Percentiles rank a stretch among this genome's conserved stretches.
These are phyloP conservation scores for Tichodroma muraria DNA, from an alignment of 2,113 vertebrate species.

Conservation along the genomic window DNA sequence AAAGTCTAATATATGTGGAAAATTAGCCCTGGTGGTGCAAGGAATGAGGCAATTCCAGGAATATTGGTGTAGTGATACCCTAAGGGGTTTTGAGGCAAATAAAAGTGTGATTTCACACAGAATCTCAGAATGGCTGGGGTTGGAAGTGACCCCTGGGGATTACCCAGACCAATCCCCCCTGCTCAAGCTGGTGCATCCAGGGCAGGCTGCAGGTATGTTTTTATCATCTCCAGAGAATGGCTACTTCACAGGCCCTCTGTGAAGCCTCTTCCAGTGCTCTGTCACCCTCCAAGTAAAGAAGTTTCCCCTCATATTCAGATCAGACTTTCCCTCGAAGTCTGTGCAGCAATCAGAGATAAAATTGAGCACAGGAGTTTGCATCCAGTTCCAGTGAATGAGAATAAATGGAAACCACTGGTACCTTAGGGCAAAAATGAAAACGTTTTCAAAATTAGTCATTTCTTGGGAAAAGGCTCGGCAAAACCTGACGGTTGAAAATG, in stretches of 20 bases:
- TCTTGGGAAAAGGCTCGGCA: not conserved
- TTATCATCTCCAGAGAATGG: not conserved
- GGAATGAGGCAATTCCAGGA: no score
- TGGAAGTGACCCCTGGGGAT: not conserved
- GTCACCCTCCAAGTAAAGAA: not conserved
- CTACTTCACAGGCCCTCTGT: rapidly evolving
- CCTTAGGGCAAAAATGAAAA: not conserved
- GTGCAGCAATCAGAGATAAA: not conserved
- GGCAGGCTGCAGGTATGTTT: rapidly evolving
- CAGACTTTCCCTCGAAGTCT: not conserved
- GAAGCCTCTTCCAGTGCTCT: not conserved
- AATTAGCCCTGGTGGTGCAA: no score
- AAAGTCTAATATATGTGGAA: no score
- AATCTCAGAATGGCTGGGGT: not conserved
- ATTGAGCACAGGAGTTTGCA: not conserved
- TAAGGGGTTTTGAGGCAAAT: no score
- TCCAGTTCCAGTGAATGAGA: not conserved
- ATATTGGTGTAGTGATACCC: no score
- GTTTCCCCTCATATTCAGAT: not conserved
- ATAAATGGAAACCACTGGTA: not conserved
- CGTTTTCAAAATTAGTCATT: not conserved
- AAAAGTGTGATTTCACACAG: no score
- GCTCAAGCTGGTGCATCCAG: not conserved
- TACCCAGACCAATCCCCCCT: not conserved
- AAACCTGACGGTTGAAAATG: not conserved